Evolutionary conservation across 1,140 invertebrate species (phyloP).

Genomic region (Trachymyrmex cornetzi): DNA sequence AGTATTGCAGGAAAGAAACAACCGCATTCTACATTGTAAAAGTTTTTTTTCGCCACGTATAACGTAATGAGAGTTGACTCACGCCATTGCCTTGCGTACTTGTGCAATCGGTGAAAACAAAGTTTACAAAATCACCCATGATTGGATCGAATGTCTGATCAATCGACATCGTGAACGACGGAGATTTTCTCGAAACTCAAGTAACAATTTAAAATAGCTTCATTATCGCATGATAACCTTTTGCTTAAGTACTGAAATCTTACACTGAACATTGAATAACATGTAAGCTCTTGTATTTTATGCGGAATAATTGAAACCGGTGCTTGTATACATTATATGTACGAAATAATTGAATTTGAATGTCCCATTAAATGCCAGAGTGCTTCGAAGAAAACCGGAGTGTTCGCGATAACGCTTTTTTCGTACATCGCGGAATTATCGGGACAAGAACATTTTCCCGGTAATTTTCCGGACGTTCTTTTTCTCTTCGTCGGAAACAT

Average conservation of each 20-base stretch:
- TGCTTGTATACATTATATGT: too few species aligned
- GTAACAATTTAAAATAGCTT: background rate
- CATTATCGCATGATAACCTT: constrained; percentile 16
- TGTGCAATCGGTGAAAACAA: constrained; percentile 60
- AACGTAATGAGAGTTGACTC: constrained; percentile 60
- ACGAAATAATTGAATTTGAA: background rate
- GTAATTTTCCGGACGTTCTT: background rate
- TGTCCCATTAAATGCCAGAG: background rate
- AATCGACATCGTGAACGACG: background rate
- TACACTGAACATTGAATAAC: background rate
- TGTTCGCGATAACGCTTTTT: background rate
- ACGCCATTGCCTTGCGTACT: constrained; percentile 30
- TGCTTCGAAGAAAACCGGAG: background rate
- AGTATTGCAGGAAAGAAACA: constrained; percentile 6
- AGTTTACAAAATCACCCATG: constrained; percentile 57
- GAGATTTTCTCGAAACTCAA: constrained; percentile 21
- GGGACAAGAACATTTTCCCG: background rate
- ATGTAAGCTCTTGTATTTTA: background rate
- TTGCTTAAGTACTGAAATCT: background rate
- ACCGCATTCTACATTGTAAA: constrained; percentile 15
- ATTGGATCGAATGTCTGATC: constrained; percentile 29
- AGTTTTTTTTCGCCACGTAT: constrained; percentile 26
- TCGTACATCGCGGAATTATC: background rate
- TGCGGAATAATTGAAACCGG: background rate
- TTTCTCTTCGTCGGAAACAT: background rate